Evolutionary conservation across 2,888 invertebrate genomes (phyloP), one percentile per base, ranked within the genome.

Genomic region (Andrena marginata): DNA sequence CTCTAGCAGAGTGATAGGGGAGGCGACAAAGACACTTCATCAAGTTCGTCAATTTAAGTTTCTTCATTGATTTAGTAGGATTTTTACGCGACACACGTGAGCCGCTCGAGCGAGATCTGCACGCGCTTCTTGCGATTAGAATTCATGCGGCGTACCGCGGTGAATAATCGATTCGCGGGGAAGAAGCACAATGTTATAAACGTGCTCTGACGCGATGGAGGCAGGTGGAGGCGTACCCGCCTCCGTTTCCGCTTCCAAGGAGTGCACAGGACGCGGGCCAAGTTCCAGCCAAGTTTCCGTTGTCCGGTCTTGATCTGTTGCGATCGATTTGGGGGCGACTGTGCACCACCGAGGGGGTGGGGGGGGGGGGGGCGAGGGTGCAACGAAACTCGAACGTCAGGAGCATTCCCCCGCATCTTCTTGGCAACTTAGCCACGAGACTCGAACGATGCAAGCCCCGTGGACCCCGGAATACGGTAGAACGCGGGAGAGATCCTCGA

Each of bases 221-320:
- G 51, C 49, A 33, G 48, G 54, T 26, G 29, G 23, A 23, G 48
- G 31, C n/a, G 20, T 35, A 16, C 16, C 29, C 4, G 35, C 20
- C 64, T 20, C 31, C 16, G 26, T 60, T 67, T 77, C 67, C 78
- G 64, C 63, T 73, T 68, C 8, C 75, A 56, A 69, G 59, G 33
- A 54, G 64, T 86, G 80, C 70, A 7, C 26, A 60, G 20, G 82
- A 82, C 80, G 68, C 59, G 62, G 84, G 78, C 62, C 54, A 75
- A 82, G 79, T 86, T 86, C 65, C 54, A 29, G 2, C 16, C 71
- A 82, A 86, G 82, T 85, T 85, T 77, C 54, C 60, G 77, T 82
- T 67, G 82, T 74, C 82, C 77, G 56, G 77, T 65, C 67, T 75
- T 73, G 80, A 82, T 82, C 76, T 59, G 80, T 75, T 74, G 60